Conservation (phyloP, 35 echinoderm and acorn worm species). For the Apostichopus parvimensis region DNA sequence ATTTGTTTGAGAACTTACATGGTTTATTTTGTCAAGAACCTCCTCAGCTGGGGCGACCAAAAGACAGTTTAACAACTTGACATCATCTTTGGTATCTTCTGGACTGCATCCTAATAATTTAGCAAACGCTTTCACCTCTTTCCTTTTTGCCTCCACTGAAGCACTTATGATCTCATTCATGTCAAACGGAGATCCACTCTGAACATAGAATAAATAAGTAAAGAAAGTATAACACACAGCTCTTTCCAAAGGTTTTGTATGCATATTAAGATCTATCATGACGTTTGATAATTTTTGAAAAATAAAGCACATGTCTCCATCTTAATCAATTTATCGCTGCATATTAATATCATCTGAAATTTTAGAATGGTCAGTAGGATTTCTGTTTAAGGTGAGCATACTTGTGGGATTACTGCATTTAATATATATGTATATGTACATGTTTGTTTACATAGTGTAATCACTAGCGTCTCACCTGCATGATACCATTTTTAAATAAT, state of each 20-base stretch:
- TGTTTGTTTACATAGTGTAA: too few species aligned
- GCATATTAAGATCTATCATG: too few species aligned
- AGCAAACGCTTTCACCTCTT: background rate
- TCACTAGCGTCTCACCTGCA: slow-evolving; percentile 37
- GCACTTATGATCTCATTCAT: background rate
- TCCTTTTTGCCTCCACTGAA: background rate
- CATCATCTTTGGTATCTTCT: background rate
- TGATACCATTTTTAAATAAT: slow-evolving; percentile 54
- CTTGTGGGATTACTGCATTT: too few species aligned
- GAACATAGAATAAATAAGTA: background rate
- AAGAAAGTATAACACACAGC: too few species aligned
- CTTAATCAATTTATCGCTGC: too few species aligned
- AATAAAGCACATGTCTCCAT: too few species aligned
- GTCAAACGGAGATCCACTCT: background rate
- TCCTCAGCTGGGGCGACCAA: background rate
- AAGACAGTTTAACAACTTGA: background rate
- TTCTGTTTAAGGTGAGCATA: too few species aligned
- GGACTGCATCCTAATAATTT: background rate
- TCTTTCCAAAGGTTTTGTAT: too few species aligned
- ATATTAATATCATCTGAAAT: too few species aligned
- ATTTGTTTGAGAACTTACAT: background rate
- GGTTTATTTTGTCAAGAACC: background rate
- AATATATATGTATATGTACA: too few species aligned
- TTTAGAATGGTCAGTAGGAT: too few species aligned
- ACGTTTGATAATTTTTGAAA: too few species aligned